Base-by-base conservation (phyloP, 2,888 invertebrate species). In the Mesorhabditis belari region DNA sequence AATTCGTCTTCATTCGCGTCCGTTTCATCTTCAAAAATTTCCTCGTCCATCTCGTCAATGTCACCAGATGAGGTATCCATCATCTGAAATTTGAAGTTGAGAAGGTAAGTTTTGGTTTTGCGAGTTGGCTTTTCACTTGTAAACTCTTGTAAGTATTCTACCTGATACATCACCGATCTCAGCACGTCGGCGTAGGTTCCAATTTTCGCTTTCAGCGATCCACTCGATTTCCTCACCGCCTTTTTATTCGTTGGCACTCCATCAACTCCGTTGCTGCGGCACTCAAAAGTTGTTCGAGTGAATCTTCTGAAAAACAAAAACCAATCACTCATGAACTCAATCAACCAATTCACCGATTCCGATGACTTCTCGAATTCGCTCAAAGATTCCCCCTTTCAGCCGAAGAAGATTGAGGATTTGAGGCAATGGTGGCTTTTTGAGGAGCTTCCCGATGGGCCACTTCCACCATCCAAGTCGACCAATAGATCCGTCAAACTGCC, bases 11-110 rank as follows among this genome's bases (percentile, higher is more conserved):
- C 74, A 49, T 71, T 71, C 28, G 67, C 70, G 9, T 44, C 12
- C n/a, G 44, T 44, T 21, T 69, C 69, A 23, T 69, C 69, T 49
- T 67, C 66, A 58, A 67, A 69, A 5, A 68, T 67, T 23, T 73
- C 70, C 5, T 73, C 73, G 58, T 71, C 71, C 62, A 73, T 63
- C 57, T 71, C 71, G 24, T 71, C 69, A 62, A 68, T 65, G 51
- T 70, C 70, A 9, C 67, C 54, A 3, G 60, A 23, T 5, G 54
- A 21, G 19, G 35, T n/a, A 57, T 63, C 63, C 63, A 63, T 63
- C 57, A 63, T 56, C 60, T 61, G 29, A 29, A 54, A 29, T 2
- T 49, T 49, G n/a, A 49, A 19, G 25, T n/a, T 51, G 21, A n/a
- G 21, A 21, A 51, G 21, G 9, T 9, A 1, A 21, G 12, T 9